Percentiles rank a stretch among this genome's conserved stretches.
phyloP scores from a whole-genome alignment of 2,888 invertebrate genomes.

The Acrobasis repandana region DNA sequence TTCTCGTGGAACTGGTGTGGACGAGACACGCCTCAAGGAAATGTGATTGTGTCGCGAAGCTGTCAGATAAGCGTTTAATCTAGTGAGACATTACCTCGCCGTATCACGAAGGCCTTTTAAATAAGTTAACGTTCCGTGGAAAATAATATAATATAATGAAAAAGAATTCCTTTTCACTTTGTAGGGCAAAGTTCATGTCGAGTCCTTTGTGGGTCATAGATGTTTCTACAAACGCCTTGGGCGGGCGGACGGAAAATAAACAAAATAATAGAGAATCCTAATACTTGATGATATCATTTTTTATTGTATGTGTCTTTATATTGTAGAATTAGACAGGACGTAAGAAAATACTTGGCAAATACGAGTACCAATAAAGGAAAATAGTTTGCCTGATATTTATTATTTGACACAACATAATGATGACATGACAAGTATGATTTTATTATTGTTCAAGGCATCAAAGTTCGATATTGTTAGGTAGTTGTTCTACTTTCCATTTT shows the following conservation, averaged over 20 bases:
- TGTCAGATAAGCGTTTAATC: constrained; percentile 30
- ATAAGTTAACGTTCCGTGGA: neutral
- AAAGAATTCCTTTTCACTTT: neutral
- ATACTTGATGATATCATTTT: neutral
- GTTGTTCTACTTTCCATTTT: no score
- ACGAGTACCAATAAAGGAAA: no score
- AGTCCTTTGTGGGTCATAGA: neutral
- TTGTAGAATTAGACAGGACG: no score
- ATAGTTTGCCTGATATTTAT: no score
- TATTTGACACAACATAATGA: no score
- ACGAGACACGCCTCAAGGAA: constrained; percentile 47
- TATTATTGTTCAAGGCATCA: no score
- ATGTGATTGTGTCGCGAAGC: constrained; percentile 46
- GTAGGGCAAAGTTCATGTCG: neutral
- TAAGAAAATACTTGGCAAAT: no score
- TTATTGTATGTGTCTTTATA: neutral
- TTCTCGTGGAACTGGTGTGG: constrained; percentile 56
- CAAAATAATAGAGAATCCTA: no score
- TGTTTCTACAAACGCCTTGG: constrained; percentile 14
- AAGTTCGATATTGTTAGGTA: no score
- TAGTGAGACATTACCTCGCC: neutral
- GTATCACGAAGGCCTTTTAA: constrained; percentile 8
- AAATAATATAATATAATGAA: neutral
- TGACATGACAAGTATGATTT: no score
- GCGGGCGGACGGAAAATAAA: neutral